Conservation (phyloP, 2,113 vertebrate species). For the Chloroceryle aenea region DNA sequence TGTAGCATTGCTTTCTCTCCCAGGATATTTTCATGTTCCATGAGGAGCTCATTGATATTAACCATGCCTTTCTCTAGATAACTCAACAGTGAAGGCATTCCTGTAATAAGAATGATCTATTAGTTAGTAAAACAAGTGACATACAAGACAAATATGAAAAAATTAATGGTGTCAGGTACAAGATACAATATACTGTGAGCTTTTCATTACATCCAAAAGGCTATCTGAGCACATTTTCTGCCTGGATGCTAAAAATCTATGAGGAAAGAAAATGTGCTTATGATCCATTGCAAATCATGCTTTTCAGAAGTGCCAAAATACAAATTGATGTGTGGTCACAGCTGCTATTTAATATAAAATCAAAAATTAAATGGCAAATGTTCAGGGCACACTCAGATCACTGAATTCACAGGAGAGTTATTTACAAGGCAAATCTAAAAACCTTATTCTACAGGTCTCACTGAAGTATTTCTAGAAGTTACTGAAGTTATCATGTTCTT, state of each 20-base stretch:
- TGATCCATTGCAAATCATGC: background rate
- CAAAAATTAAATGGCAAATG: background rate
- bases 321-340: background rate
- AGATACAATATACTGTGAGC: background rate
- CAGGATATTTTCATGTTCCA: background rate
- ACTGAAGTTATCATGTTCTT: background rate
- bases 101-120: constrained; percentile 22
- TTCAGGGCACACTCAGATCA: background rate
- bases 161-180: constrained; percentile 19
- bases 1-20: background rate
- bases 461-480: background rate
- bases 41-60: background rate
- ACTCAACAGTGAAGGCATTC: background rate
- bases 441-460: background rate
- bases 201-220: constrained; percentile 29
- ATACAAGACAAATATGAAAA: constrained; percentile 23
- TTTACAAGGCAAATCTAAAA: background rate
- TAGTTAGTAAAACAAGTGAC: constrained; percentile 27
- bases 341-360: background rate
- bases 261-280: constrained; percentile 18
- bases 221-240: constrained; percentile 11
- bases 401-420: background rate
- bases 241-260: constrained; percentile 44
- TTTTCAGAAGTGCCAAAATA: constrained; percentile 27
- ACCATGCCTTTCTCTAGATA: background rate